Evolutionary conservation across 2,797 vertebrate species (phyloP).

Genomic region (Pseudochaenichthys georgianus): DNA sequence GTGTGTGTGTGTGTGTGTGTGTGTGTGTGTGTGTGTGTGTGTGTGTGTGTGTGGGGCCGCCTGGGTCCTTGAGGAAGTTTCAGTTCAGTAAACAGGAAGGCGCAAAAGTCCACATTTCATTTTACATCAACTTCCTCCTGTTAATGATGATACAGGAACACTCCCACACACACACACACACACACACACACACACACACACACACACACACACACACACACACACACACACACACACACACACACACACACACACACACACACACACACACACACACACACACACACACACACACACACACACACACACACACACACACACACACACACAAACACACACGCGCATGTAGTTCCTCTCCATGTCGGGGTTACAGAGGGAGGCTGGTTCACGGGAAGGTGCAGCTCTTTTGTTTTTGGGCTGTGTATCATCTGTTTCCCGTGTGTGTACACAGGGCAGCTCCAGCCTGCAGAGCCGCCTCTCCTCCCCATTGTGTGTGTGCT

Average conservation of each 20-base stretch:
- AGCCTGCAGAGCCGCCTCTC: constrained; percentile 54
- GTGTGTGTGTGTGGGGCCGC: constrained; percentile 30
- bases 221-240: constrained; percentile 4
- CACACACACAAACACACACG: constrained; percentile 16
- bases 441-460: constrained; percentile 71
- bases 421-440: constrained; percentile 67
- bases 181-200: too few species aligned
- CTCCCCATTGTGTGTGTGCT: constrained; percentile 43
- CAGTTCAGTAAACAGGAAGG: constrained; percentile 93
- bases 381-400: constrained; percentile 44
- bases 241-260: too few species aligned
- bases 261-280: too few species aligned
- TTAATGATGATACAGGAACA: constrained; percentile 75
- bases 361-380: constrained; percentile 37
- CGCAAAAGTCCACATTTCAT: constrained; percentile 81
- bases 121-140: constrained; percentile 88
- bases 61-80: constrained; percentile 83
- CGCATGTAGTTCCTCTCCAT: constrained; percentile 47
- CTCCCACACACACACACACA: too few species aligned
- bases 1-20: too few species aligned
- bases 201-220: too few species aligned
- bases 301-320: too few species aligned
- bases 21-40: too few species aligned
- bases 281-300: too few species aligned
- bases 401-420: constrained; percentile 59